A percentile compares a stretch with the other conserved stretches of the same genome.
Conservation (phyloP, 2,888 invertebrate species). For the Cryptus armator region DNA sequence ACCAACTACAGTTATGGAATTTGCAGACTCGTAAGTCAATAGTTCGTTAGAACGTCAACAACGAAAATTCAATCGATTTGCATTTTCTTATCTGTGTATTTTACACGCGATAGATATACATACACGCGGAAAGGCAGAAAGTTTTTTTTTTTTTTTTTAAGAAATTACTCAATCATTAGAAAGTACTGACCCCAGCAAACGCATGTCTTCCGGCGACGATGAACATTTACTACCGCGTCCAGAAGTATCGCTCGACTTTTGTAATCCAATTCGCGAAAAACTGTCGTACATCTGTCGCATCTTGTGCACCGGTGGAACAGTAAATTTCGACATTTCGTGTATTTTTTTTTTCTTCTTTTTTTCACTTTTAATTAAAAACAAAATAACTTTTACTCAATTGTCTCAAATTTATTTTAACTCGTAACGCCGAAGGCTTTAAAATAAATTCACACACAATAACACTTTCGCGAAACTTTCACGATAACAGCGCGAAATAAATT, state of each 20-base stretch:
- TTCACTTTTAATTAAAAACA: background rate
- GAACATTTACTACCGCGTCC: conserved; percentile 46
- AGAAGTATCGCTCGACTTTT: conserved; percentile 46
- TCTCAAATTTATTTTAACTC: background rate
- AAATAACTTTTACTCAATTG: background rate
- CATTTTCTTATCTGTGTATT: conserved; percentile 12
- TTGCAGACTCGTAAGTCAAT: background rate
- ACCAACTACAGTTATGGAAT: background rate
- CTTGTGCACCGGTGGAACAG: conserved; percentile 71
- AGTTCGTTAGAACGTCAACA: background rate
- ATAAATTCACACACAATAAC: background rate
- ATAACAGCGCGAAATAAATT: background rate
- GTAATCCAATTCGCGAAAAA: conserved; percentile 65
- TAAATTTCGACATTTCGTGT: conserved; percentile 68
- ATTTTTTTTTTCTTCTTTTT: background rate
- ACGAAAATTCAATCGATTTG: background rate
- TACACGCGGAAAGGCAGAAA: background rate
- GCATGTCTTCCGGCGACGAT: conserved; percentile 66
- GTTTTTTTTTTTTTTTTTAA: background rate
- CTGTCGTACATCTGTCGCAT: conserved; percentile 69
- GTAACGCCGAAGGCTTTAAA: background rate
- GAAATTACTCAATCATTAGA: conserved; percentile 31
- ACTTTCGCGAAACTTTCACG: conserved; percentile 15
- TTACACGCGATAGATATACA: background rate
- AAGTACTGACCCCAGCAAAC: conserved; percentile 76